Base-by-base conservation (phyloP, 1,140 invertebrate species). In the Stratiolaelaps scimitus region DNA sequence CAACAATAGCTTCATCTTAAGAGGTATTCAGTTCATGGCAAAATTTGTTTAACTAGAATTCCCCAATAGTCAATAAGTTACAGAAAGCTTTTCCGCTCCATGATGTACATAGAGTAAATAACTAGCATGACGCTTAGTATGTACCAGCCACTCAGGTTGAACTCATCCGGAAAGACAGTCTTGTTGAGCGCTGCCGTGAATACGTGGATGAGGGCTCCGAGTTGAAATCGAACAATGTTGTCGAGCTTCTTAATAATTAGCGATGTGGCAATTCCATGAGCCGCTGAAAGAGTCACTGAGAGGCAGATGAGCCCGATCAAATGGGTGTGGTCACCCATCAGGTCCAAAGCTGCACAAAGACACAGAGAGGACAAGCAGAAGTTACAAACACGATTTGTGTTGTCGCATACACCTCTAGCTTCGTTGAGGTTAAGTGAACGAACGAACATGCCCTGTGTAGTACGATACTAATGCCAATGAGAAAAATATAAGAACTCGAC, bases 221-320 rank as follows among this genome's bases (percentile, higher is more conserved):
- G 15, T 26, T 60, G 53, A 34, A 60, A 60, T 15, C 53, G 53
- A 17, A 60, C 53, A 23, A 60, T 60, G 53, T 60, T 60, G 34
- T 60, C 53, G 26, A 60, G 53, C 15, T 60, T 60, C 23, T 60
- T 60, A 17, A 60, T 60, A 26, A 60, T 23, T 2, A 60, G 26
- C 15, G 53, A 60, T 29, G 34, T 34, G 23, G 26, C 26, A 34
- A 60, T 60, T 23, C 53, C 53, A 23, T 60, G 26, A 13, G 26
- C 15, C n/a, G 20, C 53, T 13, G 53, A 29, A 15, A 60, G 23
- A 2, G 34, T 2, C 23, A 60, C 53, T 2, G 53, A 29, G 6
- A 23, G 20, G 1, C 17, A 34, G 17, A 60, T 34, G 26, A 60
- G 23, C 15, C 13, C 53, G 6, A 10, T 60, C 23, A 60, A 26